Evolutionary conservation across 1,140 invertebrate genomes (phyloP).

Genomic region (Notospermus geniculatus): DNA sequence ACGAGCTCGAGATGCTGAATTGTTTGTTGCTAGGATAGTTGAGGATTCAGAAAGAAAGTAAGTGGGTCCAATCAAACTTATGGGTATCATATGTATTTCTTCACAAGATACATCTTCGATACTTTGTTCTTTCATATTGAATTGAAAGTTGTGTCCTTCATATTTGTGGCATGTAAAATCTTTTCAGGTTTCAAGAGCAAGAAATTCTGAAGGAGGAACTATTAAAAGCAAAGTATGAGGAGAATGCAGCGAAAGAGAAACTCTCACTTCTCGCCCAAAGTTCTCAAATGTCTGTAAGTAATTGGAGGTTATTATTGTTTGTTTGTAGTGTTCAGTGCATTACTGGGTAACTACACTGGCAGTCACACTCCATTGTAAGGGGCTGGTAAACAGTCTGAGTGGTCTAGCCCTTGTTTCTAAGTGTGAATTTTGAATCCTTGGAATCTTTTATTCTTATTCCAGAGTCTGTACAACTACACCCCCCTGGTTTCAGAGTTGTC

Average conservation of each 20-base stretch:
- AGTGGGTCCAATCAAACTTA: constrained; percentile 46
- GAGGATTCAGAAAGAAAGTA: constrained; percentile 91
- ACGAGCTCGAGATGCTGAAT: constrained; percentile 77
- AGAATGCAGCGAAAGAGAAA: constrained; percentile 92
- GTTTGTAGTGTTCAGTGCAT: no score
- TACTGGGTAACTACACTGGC: no score
- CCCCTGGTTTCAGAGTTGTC: constrained; percentile 1
- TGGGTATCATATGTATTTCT: no score
- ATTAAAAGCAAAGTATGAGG: constrained; percentile 79
- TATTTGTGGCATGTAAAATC: no score
- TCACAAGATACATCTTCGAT: no score
- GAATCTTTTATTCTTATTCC: neutral
- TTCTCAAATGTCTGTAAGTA: constrained; percentile 1
- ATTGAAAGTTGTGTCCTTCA: neutral
- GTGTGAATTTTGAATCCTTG: neutral
- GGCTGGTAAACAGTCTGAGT: no score
- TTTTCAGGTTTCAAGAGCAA: constrained; percentile 54
- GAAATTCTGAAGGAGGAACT: constrained; percentile 86
- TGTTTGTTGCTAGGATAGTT: constrained; percentile 83
- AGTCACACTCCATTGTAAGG: no score
- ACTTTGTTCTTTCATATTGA: neutral
- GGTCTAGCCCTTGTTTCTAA: no score
- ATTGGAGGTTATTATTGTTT: no score
- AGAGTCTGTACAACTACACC: constrained; percentile 5
- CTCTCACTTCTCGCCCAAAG: constrained; percentile 73